phyloP scores from a whole-genome alignment of 2,797 vertebrate genomes.

The Coracias cyanogaster region DNA sequence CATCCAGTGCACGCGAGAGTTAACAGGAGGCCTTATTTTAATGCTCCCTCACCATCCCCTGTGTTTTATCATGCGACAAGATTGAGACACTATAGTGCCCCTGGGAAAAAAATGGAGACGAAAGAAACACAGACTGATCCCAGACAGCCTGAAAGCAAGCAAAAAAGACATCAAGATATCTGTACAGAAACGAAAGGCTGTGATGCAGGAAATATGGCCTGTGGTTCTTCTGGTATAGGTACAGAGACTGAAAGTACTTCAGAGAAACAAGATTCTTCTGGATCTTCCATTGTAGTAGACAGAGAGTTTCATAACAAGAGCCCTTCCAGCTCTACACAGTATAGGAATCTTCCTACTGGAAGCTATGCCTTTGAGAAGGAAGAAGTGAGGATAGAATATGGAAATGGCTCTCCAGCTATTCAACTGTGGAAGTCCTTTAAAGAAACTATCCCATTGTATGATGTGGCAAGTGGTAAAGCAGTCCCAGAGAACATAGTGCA shows the following conservation, averaged over 20 bases:
- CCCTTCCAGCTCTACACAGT: slow-evolving; percentile 27
- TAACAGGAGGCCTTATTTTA: slow-evolving; percentile 77
- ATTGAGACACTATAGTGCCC: slow-evolving; percentile 58
- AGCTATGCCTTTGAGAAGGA: slow-evolving; percentile 76
- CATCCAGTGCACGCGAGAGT: slow-evolving; percentile 68
- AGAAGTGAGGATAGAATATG: slow-evolving; percentile 75
- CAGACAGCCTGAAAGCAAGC: slow-evolving; percentile 65
- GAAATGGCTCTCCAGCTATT: slow-evolving; percentile 72
- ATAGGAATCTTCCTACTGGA: slow-evolving; percentile 61
- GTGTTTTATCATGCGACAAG: slow-evolving; percentile 72
- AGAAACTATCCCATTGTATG: slow-evolving; percentile 72
- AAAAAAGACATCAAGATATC: slow-evolving; percentile 45
- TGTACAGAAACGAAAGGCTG: slow-evolving; percentile 32
- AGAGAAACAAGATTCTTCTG: slow-evolving; percentile 45
- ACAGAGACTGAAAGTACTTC: slow-evolving; percentile 41
- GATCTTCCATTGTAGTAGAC: slow-evolving; percentile 58
- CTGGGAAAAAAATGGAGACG: slow-evolving; percentile 69
- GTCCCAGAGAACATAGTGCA: slow-evolving; percentile 62
- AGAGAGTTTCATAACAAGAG: slow-evolving; percentile 64
- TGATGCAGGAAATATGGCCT: slow-evolving; percentile 37
- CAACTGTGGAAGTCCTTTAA: slow-evolving; percentile 78
- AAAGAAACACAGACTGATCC: slow-evolving; percentile 76
- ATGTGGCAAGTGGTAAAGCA: slow-evolving; percentile 63
- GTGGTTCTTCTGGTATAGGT: slow-evolving; percentile 62
- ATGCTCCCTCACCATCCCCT: slow-evolving; percentile 61